Conservation (phyloP, 2,888 invertebrate species). For the Chaetogeoica ovagalla region DNA sequence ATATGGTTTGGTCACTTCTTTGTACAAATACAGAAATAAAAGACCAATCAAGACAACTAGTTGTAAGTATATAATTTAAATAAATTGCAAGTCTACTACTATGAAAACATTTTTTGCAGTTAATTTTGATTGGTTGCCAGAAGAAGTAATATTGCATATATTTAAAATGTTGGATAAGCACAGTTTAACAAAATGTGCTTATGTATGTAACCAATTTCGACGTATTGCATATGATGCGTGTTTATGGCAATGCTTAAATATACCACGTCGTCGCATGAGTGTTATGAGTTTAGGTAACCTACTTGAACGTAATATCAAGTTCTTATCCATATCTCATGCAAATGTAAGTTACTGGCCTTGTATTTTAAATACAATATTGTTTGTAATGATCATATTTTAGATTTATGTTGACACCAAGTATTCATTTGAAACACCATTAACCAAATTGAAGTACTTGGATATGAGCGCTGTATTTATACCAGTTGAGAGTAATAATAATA, state of each 20-base stretch:
- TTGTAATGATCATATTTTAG: constrained; percentile 12
- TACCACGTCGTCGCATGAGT: constrained; percentile 71
- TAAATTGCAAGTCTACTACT: not conserved
- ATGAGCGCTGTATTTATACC: constrained; percentile 78
- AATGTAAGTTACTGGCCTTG: constrained; percentile 65
- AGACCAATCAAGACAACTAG: not conserved
- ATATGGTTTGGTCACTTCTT: constrained; percentile 33
- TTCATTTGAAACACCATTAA: constrained; percentile 43
- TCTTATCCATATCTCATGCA: constrained; percentile 77
- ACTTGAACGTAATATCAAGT: constrained; percentile 74
- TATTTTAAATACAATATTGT: not conserved
- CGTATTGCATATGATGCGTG: constrained; percentile 80
- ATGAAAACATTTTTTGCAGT: constrained; percentile 60
- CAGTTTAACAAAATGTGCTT: constrained; percentile 70
- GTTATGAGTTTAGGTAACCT: constrained; percentile 74
- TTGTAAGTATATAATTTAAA: not conserved
- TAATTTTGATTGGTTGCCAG: constrained; percentile 75
- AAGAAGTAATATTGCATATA: constrained; percentile 82
- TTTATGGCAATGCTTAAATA: constrained; percentile 82
- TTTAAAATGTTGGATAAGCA: constrained; percentile 82
- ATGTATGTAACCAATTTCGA: constrained; percentile 79
- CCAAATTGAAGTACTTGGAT: constrained; percentile 80
- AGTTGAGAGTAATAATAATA: constrained; percentile 55
- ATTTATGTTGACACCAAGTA: constrained; percentile 44
- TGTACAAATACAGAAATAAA: constrained; percentile 38